A percentile compares a stretch with the other conserved stretches of the same genome.
Evolutionary conservation across 2,113 vertebrate genomes (phyloP).

Genomic region (Oryzias melastigma): DNA sequence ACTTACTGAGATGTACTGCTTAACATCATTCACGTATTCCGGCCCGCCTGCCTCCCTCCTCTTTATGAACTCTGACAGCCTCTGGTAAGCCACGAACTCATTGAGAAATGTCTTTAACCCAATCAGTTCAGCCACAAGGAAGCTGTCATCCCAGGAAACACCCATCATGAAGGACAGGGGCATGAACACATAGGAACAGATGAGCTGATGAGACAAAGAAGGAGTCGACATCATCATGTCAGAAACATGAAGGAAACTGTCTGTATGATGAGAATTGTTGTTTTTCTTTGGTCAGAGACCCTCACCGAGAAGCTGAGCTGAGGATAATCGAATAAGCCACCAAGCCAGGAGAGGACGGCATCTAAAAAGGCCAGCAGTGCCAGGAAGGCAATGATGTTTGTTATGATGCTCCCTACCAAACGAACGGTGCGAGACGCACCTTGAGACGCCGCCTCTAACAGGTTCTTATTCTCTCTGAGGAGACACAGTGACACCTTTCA

Average conservation of each 20-base stretch:
- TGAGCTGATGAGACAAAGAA: slow-evolving; percentile 66
- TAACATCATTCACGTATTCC: slow-evolving; percentile 79
- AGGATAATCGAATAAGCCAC: slow-evolving; percentile 83
- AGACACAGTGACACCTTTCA: neutral
- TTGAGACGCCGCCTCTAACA: slow-evolving; percentile 83
- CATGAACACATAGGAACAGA: slow-evolving; percentile 89
- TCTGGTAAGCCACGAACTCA: slow-evolving; percentile 88
- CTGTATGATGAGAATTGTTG: neutral
- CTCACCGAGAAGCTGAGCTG: slow-evolving; percentile 87
- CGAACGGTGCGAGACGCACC: slow-evolving; percentile 79
- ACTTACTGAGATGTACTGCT: slow-evolving; percentile 77
- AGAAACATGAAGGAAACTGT: neutral
- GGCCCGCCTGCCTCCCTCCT: slow-evolving; percentile 77
- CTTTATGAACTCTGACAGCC: slow-evolving; percentile 78
- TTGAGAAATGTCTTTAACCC: slow-evolving; percentile 90
- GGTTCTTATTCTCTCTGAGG: slow-evolving; percentile 77
- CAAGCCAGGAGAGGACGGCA: slow-evolving; percentile 83
- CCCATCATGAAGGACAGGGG: slow-evolving; percentile 91
- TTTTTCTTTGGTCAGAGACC: neutral
- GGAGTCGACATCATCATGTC: neutral
- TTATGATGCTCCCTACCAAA: slow-evolving; percentile 79
- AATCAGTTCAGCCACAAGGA: slow-evolving; percentile 84
- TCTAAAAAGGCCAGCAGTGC: slow-evolving; percentile 83
- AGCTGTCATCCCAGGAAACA: slow-evolving; percentile 88
- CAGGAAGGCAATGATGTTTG: slow-evolving; percentile 84